phyloP scores from a whole-genome alignment of 1,140 invertebrate genomes.

The Nomia melanderi region DNA sequence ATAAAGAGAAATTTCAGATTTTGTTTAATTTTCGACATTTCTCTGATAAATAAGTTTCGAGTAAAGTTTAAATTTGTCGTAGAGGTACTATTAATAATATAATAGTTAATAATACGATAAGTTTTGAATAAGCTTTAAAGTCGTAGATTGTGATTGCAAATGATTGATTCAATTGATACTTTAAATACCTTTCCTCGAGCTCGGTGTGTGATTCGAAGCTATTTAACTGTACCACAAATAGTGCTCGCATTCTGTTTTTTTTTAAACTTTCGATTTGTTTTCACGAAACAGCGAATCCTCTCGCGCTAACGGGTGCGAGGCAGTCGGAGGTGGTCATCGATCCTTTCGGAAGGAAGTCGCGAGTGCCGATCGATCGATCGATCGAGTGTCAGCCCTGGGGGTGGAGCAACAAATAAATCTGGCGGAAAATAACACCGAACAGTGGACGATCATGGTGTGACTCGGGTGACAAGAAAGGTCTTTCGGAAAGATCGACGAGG shows the following conservation, averaged over 20 bases:
- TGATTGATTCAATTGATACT: no score
- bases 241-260: background rate
- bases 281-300: background rate
- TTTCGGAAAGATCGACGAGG: constrained; percentile 44
- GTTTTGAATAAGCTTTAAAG: no score
- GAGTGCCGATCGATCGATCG: constrained; percentile 31
- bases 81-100: no score
- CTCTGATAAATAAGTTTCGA: no score
- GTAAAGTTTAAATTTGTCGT: no score
- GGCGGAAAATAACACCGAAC: constrained; percentile 16
- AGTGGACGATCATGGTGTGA: constrained; percentile 52
- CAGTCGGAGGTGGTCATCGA: background rate
- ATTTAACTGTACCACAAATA: background rate
- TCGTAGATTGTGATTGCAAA: no score
- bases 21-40: no score
- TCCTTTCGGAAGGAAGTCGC: background rate
- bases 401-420: background rate
- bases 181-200: no score
- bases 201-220: background rate
- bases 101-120: no score
- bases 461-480: constrained; percentile 36
- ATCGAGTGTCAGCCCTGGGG: constrained; percentile 7
- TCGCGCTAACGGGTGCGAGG: background rate
- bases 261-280: background rate
- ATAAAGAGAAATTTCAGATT: no score